Evolutionary conservation across 2,113 vertebrate species (phyloP).

Genomic region (Myanophis thanlyinensis): DNA sequence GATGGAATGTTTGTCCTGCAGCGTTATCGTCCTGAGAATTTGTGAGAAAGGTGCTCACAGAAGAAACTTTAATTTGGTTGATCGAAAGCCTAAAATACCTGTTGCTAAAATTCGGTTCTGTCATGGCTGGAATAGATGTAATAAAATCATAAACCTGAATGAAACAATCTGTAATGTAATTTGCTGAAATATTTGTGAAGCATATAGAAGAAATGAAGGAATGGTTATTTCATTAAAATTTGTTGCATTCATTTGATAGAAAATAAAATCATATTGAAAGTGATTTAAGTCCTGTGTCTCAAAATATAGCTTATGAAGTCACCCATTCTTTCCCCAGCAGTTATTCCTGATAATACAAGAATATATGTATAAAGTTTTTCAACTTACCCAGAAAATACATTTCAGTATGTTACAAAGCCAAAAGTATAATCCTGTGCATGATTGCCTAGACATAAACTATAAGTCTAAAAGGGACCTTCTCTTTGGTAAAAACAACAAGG

Average conservation of each 20-base stretch:
- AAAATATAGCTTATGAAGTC: neutral
- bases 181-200: neutral
- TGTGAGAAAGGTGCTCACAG: neutral
- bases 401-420: neutral
- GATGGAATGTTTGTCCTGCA: neutral
- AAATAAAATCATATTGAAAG: neutral
- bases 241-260: neutral
- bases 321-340: neutral
- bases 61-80: neutral
- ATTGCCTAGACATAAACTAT: neutral
- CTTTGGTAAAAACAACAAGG: neutral
- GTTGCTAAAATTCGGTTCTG: neutral
- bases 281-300: neutral
- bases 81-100: too few species aligned
- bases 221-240: neutral
- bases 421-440: neutral
- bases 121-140: neutral
- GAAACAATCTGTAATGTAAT: neutral
- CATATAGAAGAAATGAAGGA: neutral
- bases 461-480: neutral
- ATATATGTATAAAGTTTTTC: neutral
- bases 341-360: neutral
- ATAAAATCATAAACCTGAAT: neutral
- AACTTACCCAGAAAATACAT: neutral
- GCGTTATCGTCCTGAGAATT: neutral